A percentile compares a stretch with the other conserved stretches of the same genome.
Conservation (phyloP, 2,888 invertebrate species). For the Aleiodes testaceus region DNA sequence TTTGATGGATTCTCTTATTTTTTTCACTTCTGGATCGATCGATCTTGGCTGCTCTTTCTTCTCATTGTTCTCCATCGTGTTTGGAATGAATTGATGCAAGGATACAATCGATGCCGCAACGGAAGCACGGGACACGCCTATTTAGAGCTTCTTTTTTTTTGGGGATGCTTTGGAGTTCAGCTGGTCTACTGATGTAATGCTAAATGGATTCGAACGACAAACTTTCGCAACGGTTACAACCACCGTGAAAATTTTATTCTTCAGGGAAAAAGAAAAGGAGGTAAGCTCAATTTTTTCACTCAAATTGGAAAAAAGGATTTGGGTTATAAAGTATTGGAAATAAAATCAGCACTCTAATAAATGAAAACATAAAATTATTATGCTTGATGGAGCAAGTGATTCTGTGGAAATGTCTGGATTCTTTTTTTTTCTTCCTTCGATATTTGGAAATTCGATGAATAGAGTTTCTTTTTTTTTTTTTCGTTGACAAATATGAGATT, state of each 20-base stretch:
- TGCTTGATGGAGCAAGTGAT: conserved; percentile 54
- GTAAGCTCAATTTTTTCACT: not conserved
- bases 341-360: conserved; percentile 57
- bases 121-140: conserved; percentile 63
- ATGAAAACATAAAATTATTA: conserved; percentile 60
- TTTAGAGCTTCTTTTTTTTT: conserved; percentile 45
- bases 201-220: conserved; percentile 63
- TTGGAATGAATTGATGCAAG: conserved; percentile 23
- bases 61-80: conserved; percentile 24
- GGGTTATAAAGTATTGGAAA: too few species aligned
- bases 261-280: not conserved
- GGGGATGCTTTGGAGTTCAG: conserved; percentile 25
- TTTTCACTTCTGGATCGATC: conserved; percentile 15
- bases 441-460: not conserved
- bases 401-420: conserved; percentile 5
- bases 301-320: too few species aligned
- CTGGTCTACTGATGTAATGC: conserved; percentile 40
- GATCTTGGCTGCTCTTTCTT: conserved; percentile 30
- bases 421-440: not conserved
- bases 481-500: conserved; percentile 32
- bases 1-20: not conserved
- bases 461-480: not conserved
- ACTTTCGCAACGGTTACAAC: conserved; percentile 42
- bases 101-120: conserved; percentile 45
- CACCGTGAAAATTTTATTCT: conserved; percentile 33